Evolutionary conservation across 2,113 vertebrate genomes (phyloP), one percentile per base, ranked within the genome.

Genomic region (Petrocephalus zakoni): DNA sequence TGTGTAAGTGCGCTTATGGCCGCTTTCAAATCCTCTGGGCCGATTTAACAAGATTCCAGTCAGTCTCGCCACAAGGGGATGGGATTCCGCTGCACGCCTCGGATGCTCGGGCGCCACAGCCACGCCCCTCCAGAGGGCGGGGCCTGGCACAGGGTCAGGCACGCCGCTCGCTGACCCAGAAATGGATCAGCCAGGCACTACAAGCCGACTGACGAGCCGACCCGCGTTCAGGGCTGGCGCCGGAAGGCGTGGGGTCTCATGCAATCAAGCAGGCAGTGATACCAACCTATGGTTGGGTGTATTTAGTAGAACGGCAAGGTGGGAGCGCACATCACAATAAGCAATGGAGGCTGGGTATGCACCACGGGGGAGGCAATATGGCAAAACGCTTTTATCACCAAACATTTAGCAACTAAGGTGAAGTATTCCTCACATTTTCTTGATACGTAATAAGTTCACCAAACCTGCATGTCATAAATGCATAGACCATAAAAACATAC

Each of bases 131-230:
- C n/a, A n/a, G n/a, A n/a, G n/a, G n/a, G n/a, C n/a, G 84, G 82
- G 29, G 87, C 53, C 13, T 91, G 91, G 87, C 93, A 88, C 21
- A 4, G 86, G 90, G 86, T 90, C 89, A 90, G 89, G 81, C 88
- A 88, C 17, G 13, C 87, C 83, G 92, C 90, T 94, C 91, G 91
- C 87, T 94, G 93, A 94, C 92, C 93, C 91, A 91, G 87, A 94
- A 95, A 94, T 87, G 42, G 93, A 92, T 91, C 92, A 94, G 91
- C 92, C 87, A 86, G 92, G 93, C 94, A 93, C 92, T 94, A 93
- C 95, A 92, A 92, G 87, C 90, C 90, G 90, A 94, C 94, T 92
- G 92, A 90, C 91, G 90, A 91, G 92, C 92, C 88, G 78, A 89
- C 87, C 90, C 78, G 13, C 90, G 90, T 93, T 88, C 29, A 75